Conservation (phyloP, 2,888 invertebrate genomes). For the Gibbula magus region DNA sequence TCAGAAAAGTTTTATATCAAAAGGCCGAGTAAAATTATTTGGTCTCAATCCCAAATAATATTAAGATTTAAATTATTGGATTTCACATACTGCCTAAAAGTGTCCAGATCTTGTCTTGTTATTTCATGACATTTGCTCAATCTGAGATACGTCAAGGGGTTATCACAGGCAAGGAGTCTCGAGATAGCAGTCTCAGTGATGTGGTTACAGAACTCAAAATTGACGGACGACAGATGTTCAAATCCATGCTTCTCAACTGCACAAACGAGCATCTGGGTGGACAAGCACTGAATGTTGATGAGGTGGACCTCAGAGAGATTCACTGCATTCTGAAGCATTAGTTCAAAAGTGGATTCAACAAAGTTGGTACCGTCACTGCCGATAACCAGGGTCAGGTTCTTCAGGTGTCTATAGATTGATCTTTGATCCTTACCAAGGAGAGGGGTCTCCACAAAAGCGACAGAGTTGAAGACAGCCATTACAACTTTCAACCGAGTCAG, state of each 20-base stretch:
- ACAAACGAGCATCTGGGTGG: slow-evolving; percentile 25
- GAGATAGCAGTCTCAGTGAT: slow-evolving; percentile 20
- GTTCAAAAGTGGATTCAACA: slow-evolving; percentile 10
- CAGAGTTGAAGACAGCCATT: slow-evolving; percentile 29
- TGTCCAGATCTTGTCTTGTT: slow-evolving; percentile 13
- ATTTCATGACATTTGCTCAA: slow-evolving; percentile 29
- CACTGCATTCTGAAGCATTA: slow-evolving; percentile 28
- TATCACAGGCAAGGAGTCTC: slow-evolving; percentile 17
- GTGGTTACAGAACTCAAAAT: slow-evolving; percentile 31
- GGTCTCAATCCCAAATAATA: slow-evolving; percentile 29
- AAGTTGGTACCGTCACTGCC: slow-evolving; percentile 29
- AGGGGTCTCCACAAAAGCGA: slow-evolving; percentile 23
- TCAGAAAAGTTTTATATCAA: no score
- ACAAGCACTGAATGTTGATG: slow-evolving; percentile 33
- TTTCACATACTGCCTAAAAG: neutral
- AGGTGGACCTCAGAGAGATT: slow-evolving; percentile 31
- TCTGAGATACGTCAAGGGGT: slow-evolving; percentile 9
- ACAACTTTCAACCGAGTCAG: slow-evolving; percentile 34
- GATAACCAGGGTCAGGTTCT: slow-evolving; percentile 31
- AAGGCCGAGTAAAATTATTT: no score
- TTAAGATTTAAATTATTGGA: slow-evolving; percentile 9
- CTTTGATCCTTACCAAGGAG: slow-evolving; percentile 9
- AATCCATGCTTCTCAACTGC: slow-evolving; percentile 30
- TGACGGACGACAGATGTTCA: slow-evolving; percentile 1
- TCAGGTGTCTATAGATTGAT: slow-evolving; percentile 16